phyloP scores from a whole-genome alignment of 2,888 invertebrate genomes.

The Apodemia zela region DNA sequence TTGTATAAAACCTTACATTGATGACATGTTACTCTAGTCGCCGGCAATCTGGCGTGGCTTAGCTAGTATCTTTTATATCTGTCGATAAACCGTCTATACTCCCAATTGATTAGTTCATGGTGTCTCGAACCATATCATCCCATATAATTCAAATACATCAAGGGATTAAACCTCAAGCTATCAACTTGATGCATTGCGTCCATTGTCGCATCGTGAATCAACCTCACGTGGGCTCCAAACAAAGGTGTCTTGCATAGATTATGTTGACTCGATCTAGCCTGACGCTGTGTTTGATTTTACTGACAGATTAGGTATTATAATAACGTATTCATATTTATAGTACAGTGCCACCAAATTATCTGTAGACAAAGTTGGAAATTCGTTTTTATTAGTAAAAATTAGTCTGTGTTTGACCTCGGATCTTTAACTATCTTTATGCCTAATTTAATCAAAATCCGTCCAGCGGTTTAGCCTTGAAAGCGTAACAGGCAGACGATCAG shows the following conservation, averaged over 20 bases:
- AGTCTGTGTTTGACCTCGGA: too few species aligned
- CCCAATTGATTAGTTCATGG: constrained; percentile 1
- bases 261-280: background rate
- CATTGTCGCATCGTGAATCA: constrained; percentile 45
- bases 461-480: too few species aligned
- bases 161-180: constrained; percentile 51
- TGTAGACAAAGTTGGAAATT: too few species aligned
- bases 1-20: too few species aligned
- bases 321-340: too few species aligned
- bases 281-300: background rate
- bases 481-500: too few species aligned
- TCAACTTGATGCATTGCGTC: constrained; percentile 57
- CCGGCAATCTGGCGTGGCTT: too few species aligned
- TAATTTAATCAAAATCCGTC: too few species aligned
- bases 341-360: too few species aligned
- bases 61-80: background rate
- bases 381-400: too few species aligned
- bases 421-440: too few species aligned
- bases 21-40: too few species aligned
- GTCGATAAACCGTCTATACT: background rate
- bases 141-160: constrained; percentile 29
- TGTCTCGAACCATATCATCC: constrained; percentile 8
- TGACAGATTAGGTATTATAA: background rate
- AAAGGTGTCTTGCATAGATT: constrained; percentile 12
- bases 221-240: background rate